Conservation (phyloP, 2,113 vertebrate species). For the Cavia aperea region DNA sequence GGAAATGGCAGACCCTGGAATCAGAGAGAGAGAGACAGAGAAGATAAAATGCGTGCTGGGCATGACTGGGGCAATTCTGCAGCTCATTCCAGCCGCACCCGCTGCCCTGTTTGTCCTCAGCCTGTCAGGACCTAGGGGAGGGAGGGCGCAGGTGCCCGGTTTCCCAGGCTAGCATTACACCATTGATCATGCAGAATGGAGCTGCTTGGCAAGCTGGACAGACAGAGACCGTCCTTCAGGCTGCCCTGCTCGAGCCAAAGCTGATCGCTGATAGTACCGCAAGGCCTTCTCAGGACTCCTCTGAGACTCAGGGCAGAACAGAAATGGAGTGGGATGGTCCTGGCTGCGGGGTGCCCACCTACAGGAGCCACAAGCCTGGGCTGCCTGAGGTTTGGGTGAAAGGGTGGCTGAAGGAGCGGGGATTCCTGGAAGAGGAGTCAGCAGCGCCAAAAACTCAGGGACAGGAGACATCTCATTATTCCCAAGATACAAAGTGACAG, state of each 20-base stretch:
- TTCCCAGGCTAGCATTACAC: conserved; percentile 45
- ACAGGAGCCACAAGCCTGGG: background rate
- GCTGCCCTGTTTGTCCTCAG: conserved; percentile 5
- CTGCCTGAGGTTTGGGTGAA: background rate
- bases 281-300: background rate
- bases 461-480: background rate
- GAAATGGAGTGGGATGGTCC: background rate
- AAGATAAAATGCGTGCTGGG: background rate
- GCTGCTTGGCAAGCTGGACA: background rate
- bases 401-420: background rate
- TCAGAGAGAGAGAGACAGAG: conserved; percentile 54
- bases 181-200: background rate
- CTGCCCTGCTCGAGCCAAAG: background rate
- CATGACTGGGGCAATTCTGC: conserved; percentile 34
- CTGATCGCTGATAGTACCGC: background rate
- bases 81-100: conserved; percentile 31
- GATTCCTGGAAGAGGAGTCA: background rate
- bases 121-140: conserved; percentile 18
- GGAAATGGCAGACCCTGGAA: conserved; percentile 56
- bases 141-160: conserved; percentile 29
- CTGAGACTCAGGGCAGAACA: background rate
- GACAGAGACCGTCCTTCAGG: background rate
- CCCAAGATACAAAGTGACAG: background rate
- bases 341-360: background rate
- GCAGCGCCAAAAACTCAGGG: background rate